phyloP scores from a whole-genome alignment of 2,113 vertebrate species.

The Callocephalon fimbriatum region DNA sequence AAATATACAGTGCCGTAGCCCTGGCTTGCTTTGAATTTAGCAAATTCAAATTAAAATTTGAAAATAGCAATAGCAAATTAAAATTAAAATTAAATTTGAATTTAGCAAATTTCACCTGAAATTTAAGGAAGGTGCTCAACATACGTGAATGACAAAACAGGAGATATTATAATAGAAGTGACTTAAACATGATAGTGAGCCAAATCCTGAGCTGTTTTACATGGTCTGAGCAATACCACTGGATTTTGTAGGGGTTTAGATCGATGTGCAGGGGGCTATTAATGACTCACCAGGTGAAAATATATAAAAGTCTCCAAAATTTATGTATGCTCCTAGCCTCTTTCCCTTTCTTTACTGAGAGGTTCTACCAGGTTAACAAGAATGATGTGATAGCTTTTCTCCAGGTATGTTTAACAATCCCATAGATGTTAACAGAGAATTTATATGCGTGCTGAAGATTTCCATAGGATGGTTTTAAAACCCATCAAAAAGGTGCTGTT shows the following conservation, averaged over 20 bases:
- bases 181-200: background rate
- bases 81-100: too few relatives aligned
- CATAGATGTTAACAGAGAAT: background rate
- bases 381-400: background rate
- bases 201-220: background rate
- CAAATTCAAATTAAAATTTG: too few relatives aligned
- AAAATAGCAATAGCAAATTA: too few relatives aligned
- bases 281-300: background rate
- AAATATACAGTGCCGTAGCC: background rate
- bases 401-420: background rate
- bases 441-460: background rate
- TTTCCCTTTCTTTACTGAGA: background rate
- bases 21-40: slow-evolving; percentile 34
- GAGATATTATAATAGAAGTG: background rate
- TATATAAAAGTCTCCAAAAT: background rate
- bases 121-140: background rate
- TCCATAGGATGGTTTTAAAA: background rate
- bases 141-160: background rate
- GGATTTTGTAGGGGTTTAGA: background rate
- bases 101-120: slow-evolving; percentile 27
- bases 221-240: background rate
- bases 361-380: background rate
- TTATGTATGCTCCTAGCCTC: background rate
- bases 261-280: background rate
- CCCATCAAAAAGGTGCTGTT: background rate